These are phyloP conservation scores for Scaptomyza reducta DNA, from an alignment of 2,888 invertebrate genomes.

Conservation along the genomic window DNA sequence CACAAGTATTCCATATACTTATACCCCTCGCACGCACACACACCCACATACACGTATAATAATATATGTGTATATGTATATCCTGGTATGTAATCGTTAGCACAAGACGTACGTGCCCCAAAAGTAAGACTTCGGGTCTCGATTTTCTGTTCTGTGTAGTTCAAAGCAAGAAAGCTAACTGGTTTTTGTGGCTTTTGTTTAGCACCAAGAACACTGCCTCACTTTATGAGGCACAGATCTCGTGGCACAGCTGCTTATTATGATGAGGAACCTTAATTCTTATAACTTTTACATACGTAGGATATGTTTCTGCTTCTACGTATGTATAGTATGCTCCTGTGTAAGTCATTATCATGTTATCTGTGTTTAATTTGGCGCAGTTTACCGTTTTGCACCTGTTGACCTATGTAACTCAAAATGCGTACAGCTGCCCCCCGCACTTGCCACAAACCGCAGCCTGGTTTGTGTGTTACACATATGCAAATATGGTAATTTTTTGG, in stretches of 20 bases:
- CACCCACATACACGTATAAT: background rate
- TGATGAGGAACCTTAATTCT: conserved; percentile 34
- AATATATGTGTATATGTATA: conserved; percentile 17
- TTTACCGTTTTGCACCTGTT: conserved; percentile 76
- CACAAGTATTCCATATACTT: conserved; percentile 39
- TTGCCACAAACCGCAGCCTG: conserved; percentile 5
- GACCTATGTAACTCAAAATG: conserved; percentile 45
- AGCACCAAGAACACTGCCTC: conserved; percentile 12
- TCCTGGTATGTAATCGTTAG: conserved; percentile 26
- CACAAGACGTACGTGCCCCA: conserved; percentile 56
- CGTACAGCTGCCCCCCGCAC: background rate
- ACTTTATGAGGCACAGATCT: conserved; percentile 24
- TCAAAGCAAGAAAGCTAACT: conserved; percentile 18
- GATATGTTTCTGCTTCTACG: background rate
- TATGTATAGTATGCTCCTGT: too few species aligned
- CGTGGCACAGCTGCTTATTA: conserved; percentile 55
- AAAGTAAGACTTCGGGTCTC: conserved; percentile 25
- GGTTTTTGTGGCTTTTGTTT: conserved; percentile 25
- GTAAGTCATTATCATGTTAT: conserved; percentile 58
- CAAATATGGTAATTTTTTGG: conserved; percentile 76
- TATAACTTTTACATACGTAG: conserved; percentile 11
- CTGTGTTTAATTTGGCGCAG: conserved; percentile 79
- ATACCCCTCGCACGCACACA: background rate
- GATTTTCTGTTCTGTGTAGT: conserved; percentile 27
- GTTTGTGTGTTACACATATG: conserved; percentile 64